Conservation (phyloP, 2,113 vertebrate genomes). For the Plecotus auritus region DNA sequence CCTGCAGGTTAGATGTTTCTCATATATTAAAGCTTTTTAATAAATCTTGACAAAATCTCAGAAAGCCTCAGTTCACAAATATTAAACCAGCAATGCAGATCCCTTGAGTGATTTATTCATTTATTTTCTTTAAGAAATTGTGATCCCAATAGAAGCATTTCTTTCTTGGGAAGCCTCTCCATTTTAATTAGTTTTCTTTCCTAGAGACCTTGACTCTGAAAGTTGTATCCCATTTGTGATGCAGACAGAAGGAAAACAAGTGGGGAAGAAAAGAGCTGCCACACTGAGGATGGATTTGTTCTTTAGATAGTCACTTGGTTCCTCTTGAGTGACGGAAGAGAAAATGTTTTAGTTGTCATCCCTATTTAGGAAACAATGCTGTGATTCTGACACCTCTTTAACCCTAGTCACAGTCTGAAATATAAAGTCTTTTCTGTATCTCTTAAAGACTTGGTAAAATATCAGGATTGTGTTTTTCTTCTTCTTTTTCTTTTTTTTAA, state of each 20-base stretch:
- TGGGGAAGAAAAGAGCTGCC: neutral
- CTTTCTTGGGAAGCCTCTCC: constrained; percentile 26
- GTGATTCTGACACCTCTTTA: constrained; percentile 27
- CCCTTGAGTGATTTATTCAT: constrained; percentile 1
- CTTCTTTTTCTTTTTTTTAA: neutral
- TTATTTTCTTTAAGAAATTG: neutral
- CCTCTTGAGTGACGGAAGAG: constrained; percentile 37
- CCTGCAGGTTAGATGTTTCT: neutral
- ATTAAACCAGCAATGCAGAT: neutral
- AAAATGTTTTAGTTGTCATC: neutral
- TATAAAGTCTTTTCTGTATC: neutral
- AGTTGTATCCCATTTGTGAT: neutral
- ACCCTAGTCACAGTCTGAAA: neutral
- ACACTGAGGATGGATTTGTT: constrained; percentile 14
- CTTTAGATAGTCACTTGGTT: neutral
- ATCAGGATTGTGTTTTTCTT: neutral
- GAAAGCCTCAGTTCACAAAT: neutral
- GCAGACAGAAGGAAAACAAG: constrained; percentile 25
- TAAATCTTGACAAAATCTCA: constrained; percentile 21
- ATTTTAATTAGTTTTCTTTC: constrained; percentile 43
- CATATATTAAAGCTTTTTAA: constrained; percentile 32
- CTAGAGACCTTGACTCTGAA: constrained; percentile 7
- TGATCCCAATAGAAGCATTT: neutral
- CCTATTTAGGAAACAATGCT: neutral
- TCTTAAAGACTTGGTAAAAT: constrained; percentile 11